Evolutionary conservation across 2,797 vertebrate genomes (phyloP).

Genomic region (Poecilia picta): DNA sequence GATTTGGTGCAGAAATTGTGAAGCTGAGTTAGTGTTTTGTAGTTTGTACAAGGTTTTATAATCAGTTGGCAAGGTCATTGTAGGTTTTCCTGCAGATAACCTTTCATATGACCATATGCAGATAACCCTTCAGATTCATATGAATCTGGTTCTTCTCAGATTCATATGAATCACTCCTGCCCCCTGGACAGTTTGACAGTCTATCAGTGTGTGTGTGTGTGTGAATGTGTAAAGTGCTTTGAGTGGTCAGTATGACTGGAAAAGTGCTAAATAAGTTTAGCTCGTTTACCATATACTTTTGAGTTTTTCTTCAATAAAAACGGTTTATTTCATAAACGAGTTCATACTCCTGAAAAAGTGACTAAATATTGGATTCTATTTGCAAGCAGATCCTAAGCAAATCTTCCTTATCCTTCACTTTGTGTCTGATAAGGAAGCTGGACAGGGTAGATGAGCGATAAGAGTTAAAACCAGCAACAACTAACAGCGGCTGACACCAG

Average conservation of each 20-base stretch:
- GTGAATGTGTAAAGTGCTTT: not conserved
- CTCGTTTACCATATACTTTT: not conserved
- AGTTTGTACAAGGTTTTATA: not conserved
- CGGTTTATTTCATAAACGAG: not conserved
- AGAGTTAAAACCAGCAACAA: slow-evolving; percentile 26
- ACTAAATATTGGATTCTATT: not conserved
- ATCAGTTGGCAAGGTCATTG: not conserved
- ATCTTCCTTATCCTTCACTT: too few relatives aligned
- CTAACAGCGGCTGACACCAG: slow-evolving; percentile 24
- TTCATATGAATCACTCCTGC: not conserved
- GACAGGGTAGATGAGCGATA: slow-evolving; percentile 19
- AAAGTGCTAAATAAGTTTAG: not conserved
- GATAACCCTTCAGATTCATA: too few relatives aligned
- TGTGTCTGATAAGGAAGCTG: not conserved
- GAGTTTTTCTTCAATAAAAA: too few relatives aligned
- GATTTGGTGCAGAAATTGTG: not conserved
- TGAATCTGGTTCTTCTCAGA: not conserved
- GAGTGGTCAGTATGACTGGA: not conserved
- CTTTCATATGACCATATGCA: too few relatives aligned
- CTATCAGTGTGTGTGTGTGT: too few relatives aligned
- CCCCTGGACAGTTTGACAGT: too few relatives aligned
- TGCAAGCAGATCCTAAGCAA: not conserved
- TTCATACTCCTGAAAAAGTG: not conserved
- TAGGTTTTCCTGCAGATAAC: not conserved
- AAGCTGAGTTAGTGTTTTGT: not conserved